Percentiles rank a stretch among this genome's conserved stretches.
Evolutionary conservation across 2,797 vertebrate genomes (phyloP).

Genomic region (Astyanax mexicanus): DNA sequence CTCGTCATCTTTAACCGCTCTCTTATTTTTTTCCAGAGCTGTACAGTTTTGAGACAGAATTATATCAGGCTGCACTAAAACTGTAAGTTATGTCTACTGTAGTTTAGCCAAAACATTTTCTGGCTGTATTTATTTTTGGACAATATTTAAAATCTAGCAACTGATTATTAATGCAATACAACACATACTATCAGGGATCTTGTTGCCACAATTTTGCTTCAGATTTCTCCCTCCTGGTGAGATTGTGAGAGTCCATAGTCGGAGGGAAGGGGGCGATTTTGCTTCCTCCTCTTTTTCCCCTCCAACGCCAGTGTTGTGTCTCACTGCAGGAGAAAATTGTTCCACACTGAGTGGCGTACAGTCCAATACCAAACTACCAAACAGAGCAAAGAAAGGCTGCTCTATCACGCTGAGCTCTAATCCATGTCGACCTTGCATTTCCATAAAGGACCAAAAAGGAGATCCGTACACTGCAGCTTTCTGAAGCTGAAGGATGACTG

Average conservation of each 20-base stretch:
- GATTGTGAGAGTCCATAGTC: slow-evolving; percentile 32
- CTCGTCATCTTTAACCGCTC: too few species aligned
- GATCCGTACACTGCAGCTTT: slow-evolving; percentile 1
- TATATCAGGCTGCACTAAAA: not conserved
- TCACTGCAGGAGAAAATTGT: not conserved
- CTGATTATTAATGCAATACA: not conserved
- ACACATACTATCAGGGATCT: not conserved
- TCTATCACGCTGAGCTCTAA: slow-evolving; percentile 21
- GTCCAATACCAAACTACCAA: not conserved
- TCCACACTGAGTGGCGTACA: slow-evolving; percentile 5
- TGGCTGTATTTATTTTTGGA: not conserved
- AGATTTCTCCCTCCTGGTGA: slow-evolving; percentile 41
- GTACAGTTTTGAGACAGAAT: not conserved
- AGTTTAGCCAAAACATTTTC: not conserved
- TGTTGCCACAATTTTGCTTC: slow-evolving; percentile 19
- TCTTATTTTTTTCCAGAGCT: too few species aligned
- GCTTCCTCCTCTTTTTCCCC: not conserved
- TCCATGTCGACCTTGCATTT: slow-evolving; percentile 14
- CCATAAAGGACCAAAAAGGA: slow-evolving; percentile 1
- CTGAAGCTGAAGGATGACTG: not conserved
- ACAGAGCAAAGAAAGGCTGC: slow-evolving; percentile 7
- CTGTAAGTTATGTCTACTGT: too few species aligned
- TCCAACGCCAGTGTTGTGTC: not conserved
- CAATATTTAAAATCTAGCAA: too few species aligned
- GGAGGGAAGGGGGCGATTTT: not conserved